Base-by-base conservation (phyloP, 2,888 invertebrate genomes). In the Hirtodrosophila duncani region DNA sequence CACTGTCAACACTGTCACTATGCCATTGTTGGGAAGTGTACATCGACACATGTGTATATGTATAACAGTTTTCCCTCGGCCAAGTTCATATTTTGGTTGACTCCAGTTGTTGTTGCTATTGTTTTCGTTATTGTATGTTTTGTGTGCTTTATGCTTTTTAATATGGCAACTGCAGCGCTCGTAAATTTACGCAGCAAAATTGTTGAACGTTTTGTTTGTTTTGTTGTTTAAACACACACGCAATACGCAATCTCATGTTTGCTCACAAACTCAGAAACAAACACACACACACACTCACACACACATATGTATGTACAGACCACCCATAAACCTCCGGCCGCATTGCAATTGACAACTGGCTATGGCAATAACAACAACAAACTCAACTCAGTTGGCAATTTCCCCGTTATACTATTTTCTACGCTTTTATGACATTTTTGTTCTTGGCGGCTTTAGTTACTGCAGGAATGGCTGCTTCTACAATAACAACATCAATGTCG, bases 291-390 rank as follows among this genome's bases (percentile, higher is more conserved):
- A 39, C 18, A 13, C 37, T 29, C 7, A 23, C 14, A 16, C 16
- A 37, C 17, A 44, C 8, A 36, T 7, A 18, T 13, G 37, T 13
- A 41, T n/a, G n/a, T n/a, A n/a, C n/a, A n/a, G n/a, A n/a, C n/a
- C 7, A 27, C 11, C 29, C 7, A 23, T 11, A 30, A n/a, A 21
- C 17, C 10, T 5, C 11, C 9, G 6, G 9, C 38, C 29, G 55
- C 64, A 58, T 42, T 56, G 80, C 80, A 55, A 70, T 75, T 71
- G 77, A 75, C 80, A 71, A 80, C 59, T 51, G 50, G 52, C 50
- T 31, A 62, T 29, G 30, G 27, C 34, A 58, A 39, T 36, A 48
- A 42, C 55, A 68, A 53, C 38, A 71, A 37, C 26, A 21, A 33
- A 50, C 50, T 43, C 13, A 42, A 55, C 56, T 67, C 71, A 49